Conservation (phyloP, 2,888 invertebrate genomes). For the Andricus curvator region DNA sequence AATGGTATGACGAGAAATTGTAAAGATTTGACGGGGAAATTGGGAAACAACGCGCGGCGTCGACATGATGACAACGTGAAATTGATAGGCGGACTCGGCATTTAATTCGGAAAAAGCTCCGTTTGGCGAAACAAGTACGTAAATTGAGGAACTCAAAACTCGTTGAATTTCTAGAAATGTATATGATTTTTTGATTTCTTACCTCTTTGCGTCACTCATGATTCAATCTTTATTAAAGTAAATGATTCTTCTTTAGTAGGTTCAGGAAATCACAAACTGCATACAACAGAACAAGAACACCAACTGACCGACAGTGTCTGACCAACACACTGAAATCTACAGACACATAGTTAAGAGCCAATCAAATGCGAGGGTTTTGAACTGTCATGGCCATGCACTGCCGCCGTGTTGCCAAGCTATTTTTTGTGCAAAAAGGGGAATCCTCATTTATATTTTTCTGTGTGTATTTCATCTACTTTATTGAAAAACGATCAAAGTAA, state of each 20-base stretch:
- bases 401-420: no score
- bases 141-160: background rate
- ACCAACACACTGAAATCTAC: no score
- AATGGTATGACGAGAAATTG: constrained; percentile 46
- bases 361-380: no score
- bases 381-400: no score
- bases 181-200: constrained; percentile 44
- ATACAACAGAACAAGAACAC: background rate
- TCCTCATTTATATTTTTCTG: no score
- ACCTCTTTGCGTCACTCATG: constrained; percentile 75
- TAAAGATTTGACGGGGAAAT: constrained; percentile 39
- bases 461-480: no score
- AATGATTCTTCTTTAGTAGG: constrained; percentile 4
- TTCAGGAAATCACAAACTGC: constrained; percentile 44
- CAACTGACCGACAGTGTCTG: no score
- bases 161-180: constrained; percentile 20
- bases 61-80: constrained; percentile 79
- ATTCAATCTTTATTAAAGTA: constrained; percentile 58
- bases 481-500: no score
- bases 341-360: no score
- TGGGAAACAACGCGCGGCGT: constrained; percentile 64
- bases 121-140: background rate
- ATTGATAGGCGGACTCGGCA: constrained; percentile 71
- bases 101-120: constrained; percentile 46
- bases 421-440: no score